phyloP scores from a whole-genome alignment of 2,113 vertebrate genomes.

The Mesoclemmys tuberculata region DNA sequence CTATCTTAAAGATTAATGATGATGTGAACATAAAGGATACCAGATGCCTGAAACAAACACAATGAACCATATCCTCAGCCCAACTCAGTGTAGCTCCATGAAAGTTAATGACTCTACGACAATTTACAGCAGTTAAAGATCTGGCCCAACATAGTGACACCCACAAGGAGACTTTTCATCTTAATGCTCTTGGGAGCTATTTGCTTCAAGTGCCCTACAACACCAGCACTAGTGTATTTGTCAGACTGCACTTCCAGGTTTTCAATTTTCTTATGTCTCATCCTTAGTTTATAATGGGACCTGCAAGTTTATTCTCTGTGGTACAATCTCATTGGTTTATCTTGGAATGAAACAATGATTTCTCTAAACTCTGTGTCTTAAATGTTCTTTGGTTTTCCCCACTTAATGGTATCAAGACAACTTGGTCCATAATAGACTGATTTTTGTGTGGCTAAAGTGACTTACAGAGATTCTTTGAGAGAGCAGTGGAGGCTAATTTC shows the following conservation, averaged over 20 bases:
- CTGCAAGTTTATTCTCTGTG: background rate
- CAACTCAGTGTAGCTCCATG: background rate
- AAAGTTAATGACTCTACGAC: background rate
- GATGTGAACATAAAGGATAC: background rate
- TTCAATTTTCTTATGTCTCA: background rate
- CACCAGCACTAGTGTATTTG: background rate
- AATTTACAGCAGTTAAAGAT: background rate
- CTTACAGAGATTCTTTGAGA: background rate
- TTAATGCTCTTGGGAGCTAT: background rate
- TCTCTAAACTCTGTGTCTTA: background rate
- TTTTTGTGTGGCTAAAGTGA: background rate
- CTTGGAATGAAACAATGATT: background rate
- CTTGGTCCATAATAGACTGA: background rate
- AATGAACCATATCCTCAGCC: background rate
- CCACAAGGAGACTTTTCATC: background rate
- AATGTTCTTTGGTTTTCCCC: background rate
- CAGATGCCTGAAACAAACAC: background rate
- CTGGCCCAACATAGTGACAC: background rate
- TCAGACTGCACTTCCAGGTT: too few species aligned
- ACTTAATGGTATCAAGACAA: background rate
- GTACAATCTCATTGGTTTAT: background rate
- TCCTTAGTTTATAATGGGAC: background rate
- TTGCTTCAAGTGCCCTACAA: background rate
- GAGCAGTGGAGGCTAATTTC: too few species aligned
- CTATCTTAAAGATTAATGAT: background rate